Percentiles rank a stretch among this genome's conserved stretches.
Conservation (phyloP, 2,888 invertebrate genomes). For the Gibbula magus region DNA sequence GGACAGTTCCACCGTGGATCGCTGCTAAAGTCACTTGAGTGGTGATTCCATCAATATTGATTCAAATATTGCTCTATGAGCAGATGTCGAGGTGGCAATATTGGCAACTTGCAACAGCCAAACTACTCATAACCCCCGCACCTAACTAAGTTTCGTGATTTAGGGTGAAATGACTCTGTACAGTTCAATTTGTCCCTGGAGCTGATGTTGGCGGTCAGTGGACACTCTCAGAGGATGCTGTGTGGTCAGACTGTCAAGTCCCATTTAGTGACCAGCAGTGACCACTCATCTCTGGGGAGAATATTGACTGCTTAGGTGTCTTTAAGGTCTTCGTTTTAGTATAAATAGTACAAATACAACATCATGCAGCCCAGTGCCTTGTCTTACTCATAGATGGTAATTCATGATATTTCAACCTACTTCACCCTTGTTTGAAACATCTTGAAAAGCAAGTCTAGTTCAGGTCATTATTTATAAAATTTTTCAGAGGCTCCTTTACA, state of each 20-base stretch:
- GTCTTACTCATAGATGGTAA: too few species aligned
- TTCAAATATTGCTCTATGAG: background rate
- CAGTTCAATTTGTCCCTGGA: background rate
- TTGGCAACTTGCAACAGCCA: background rate
- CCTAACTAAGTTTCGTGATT: background rate
- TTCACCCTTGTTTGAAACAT: too few species aligned
- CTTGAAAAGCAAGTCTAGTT: too few species aligned
- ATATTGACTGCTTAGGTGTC: too few species aligned
- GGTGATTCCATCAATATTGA: conserved; percentile 9
- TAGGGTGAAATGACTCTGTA: background rate
- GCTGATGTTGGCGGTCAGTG: background rate
- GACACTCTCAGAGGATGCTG: background rate
- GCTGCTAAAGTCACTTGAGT: background rate
- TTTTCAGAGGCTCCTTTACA: too few species aligned
- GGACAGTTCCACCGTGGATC: background rate
- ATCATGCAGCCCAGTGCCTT: too few species aligned
- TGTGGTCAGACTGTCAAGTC: background rate
- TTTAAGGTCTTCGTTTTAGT: too few species aligned
- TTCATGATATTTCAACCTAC: too few species aligned
- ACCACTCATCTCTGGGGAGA: too few species aligned
- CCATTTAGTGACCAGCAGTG: background rate
- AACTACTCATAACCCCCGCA: background rate
- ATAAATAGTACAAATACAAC: too few species aligned
- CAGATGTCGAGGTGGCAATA: background rate
- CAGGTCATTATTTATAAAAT: too few species aligned